phyloP scores from a whole-genome alignment of 2,113 vertebrate genomes.

The Vidua macroura region DNA sequence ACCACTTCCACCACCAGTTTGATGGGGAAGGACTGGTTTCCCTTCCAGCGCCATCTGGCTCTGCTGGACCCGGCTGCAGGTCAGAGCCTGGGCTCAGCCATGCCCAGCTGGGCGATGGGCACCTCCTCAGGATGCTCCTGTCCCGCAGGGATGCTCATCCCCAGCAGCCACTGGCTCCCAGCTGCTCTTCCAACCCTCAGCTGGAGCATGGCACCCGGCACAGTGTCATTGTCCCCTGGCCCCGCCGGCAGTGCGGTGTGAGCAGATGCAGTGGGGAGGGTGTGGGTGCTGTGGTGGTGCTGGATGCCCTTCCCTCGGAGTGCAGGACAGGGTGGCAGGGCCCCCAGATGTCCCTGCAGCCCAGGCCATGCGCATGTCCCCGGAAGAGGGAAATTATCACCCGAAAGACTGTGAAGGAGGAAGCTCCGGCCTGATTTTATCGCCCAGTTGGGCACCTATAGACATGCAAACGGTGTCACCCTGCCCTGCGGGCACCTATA shows the following conservation, averaged over 20 bases:
- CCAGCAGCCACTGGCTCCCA: rapidly evolving
- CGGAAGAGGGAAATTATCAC: background rate
- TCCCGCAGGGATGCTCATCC: background rate
- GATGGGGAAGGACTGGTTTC: background rate
- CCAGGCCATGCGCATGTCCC: background rate
- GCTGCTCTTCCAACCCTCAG: background rate
- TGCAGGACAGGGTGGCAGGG: background rate
- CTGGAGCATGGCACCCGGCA: rapidly evolving
- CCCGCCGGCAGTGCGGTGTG: rapidly evolving
- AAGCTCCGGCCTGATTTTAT: background rate
- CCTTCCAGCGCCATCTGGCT: background rate
- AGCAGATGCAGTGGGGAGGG: rapidly evolving
- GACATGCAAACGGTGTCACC: background rate
- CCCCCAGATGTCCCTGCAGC: background rate
- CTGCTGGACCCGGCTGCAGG: rapidly evolving
- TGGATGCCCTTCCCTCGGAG: background rate
- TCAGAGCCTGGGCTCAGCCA: background rate
- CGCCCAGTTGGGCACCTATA: background rate
- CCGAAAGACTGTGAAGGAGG: background rate
- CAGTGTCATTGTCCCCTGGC: rapidly evolving
- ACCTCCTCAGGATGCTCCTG: background rate
- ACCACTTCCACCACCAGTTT: background rate
- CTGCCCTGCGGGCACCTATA: background rate
- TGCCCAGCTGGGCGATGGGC: background rate
- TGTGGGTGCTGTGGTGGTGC: background rate